These are phyloP conservation scores for Nymphicus hollandicus DNA, from an alignment of 2,113 vertebrate genomes.

Conservation along the genomic window DNA sequence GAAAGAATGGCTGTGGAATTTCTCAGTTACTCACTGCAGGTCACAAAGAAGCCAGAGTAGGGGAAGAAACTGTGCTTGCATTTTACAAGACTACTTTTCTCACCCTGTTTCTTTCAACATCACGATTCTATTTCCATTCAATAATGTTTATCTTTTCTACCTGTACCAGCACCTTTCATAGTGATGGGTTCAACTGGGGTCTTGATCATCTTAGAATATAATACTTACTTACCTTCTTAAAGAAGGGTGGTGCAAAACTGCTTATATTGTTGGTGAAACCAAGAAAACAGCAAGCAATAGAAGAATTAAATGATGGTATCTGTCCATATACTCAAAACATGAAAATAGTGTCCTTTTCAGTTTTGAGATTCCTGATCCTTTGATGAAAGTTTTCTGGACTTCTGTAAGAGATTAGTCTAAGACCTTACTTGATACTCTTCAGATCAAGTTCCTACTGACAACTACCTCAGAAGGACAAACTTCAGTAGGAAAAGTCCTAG, in stretches of 20 bases:
- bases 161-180: neutral
- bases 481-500: neutral
- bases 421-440: neutral
- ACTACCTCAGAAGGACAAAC: neutral
- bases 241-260: neutral
- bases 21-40: neutral
- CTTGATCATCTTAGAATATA: neutral
- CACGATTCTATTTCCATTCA: neutral
- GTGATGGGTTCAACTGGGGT: rapidly evolving
- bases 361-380: neutral
- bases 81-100: neutral
- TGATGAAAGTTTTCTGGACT: neutral
- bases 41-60: neutral
- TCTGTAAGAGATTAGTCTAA: neutral
- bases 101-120: neutral
- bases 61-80: neutral
- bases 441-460: neutral
- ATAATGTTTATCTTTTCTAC: neutral
- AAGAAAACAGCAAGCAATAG: neutral
- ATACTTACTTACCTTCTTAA: neutral
- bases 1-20: neutral
- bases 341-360: neutral
- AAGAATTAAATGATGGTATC: neutral
- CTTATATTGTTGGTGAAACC: neutral
- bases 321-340: neutral